Evolutionary conservation across 2,888 invertebrate genomes (phyloP).

Genomic region (Apocheima hispidaria): DNA sequence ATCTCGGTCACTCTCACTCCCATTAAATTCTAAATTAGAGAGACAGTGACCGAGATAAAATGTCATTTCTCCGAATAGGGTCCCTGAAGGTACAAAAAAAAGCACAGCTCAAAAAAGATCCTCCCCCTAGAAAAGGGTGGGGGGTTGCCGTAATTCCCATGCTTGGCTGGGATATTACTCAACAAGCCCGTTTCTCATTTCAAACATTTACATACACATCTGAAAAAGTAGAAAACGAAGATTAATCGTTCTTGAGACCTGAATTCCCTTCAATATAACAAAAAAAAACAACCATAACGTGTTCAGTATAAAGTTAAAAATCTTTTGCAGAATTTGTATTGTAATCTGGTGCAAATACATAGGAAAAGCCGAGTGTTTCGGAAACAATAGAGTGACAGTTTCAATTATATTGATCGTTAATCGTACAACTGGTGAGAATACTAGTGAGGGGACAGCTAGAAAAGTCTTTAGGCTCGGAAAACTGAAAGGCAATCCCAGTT

Average conservation of each 20-base stretch:
- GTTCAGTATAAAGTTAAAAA: background rate
- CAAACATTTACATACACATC: slow-evolving; percentile 31
- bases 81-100: too few species aligned
- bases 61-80: too few species aligned
- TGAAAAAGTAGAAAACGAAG: slow-evolving; percentile 33
- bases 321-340: background rate
- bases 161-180: slow-evolving; percentile 17
- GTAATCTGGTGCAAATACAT: slow-evolving; percentile 15
- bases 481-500: background rate
- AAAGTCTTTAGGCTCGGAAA: background rate
- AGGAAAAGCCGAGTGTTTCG: slow-evolving; percentile 56
- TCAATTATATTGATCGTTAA: slow-evolving; percentile 46
- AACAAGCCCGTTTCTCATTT: slow-evolving; percentile 23
- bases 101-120: too few species aligned
- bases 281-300: background rate
- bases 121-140: too few species aligned
- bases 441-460: slow-evolving; percentile 25
- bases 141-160: too few species aligned
- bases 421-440: slow-evolving; percentile 22
- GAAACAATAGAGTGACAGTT: slow-evolving; percentile 49
- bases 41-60: too few species aligned
- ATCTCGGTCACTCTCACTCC: too few species aligned
- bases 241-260: slow-evolving; percentile 37
- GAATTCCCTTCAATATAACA: slow-evolving; percentile 17
- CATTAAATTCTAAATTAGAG: too few species aligned